Conservation (phyloP, 2,888 invertebrate species). For the Tipula unca region DNA sequence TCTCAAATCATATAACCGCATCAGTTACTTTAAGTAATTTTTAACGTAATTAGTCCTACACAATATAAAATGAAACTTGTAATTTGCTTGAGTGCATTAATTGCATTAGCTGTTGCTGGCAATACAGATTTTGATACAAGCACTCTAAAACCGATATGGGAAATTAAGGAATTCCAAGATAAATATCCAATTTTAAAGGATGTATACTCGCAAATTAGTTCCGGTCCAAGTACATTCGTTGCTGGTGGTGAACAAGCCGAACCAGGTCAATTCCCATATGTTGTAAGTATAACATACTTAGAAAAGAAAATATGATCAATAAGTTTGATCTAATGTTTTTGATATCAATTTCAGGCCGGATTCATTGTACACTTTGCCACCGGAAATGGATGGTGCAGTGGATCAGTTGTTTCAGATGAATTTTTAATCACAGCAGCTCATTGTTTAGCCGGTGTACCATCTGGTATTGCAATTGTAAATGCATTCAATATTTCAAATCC, state of each 20-base stretch:
- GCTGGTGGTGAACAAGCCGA: neutral
- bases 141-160: neutral
- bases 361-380: neutral
- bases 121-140: neutral
- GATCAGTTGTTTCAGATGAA: conserved; percentile 9
- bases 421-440: neutral
- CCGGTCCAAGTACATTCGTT: neutral
- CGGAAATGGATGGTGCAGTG: neutral
- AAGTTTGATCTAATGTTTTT: neutral
- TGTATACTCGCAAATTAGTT: neutral
- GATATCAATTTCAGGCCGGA: neutral
- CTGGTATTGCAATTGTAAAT: neutral
- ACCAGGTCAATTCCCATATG: neutral
- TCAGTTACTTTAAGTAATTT: neutral
- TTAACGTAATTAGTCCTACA: neutral
- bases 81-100: conserved; percentile 39
- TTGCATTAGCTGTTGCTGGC: conserved; percentile 44
- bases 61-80: conserved; percentile 28
- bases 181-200: neutral
- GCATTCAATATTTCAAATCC: neutral
- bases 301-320: neutral
- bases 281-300: neutral
- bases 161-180: neutral
- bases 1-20: neutral
- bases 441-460: neutral